These are phyloP conservation scores for Ariopsis seemanni DNA, from an alignment of 2,113 vertebrate species.

Conservation along the genomic window DNA sequence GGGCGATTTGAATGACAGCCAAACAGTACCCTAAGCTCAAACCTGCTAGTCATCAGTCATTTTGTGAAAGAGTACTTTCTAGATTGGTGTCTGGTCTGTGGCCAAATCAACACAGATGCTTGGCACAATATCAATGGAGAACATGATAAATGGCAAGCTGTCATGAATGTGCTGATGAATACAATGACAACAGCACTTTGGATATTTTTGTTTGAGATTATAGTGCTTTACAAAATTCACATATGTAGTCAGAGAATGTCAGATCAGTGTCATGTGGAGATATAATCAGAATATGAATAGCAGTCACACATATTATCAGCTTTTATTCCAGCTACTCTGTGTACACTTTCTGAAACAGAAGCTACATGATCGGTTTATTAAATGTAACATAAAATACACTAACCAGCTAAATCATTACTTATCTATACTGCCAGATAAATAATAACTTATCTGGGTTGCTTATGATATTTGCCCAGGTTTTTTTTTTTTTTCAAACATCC, in stretches of 20 bases:
- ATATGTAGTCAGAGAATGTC: not conserved
- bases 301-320: not conserved
- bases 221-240: not conserved
- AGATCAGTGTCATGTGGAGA: slow-evolving; percentile 9
- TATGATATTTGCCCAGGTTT: not conserved
- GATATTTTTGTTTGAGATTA: not conserved
- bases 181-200: slow-evolving; percentile 6
- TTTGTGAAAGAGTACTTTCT: slow-evolving; percentile 48
- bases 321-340: not conserved
- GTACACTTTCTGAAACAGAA: not conserved
- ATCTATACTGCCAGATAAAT: not conserved
- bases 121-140: slow-evolving; percentile 41
- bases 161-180: slow-evolving; percentile 36
- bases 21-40: slow-evolving; percentile 38
- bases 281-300: not conserved
- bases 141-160: slow-evolving; percentile 31
- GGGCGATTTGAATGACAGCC: slow-evolving; percentile 49
- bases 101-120: slow-evolving; percentile 52
- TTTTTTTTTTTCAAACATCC: too few species aligned
- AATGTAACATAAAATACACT: not conserved
- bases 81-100: slow-evolving; percentile 41
- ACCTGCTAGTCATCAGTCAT: slow-evolving; percentile 44
- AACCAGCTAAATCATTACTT: not conserved
- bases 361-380: not conserved
- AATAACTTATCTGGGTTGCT: not conserved